A percentile compares a stretch with the other conserved stretches of the same genome.
phyloP scores from a whole-genome alignment of 2,113 vertebrate genomes.

The Sitta europaea region DNA sequence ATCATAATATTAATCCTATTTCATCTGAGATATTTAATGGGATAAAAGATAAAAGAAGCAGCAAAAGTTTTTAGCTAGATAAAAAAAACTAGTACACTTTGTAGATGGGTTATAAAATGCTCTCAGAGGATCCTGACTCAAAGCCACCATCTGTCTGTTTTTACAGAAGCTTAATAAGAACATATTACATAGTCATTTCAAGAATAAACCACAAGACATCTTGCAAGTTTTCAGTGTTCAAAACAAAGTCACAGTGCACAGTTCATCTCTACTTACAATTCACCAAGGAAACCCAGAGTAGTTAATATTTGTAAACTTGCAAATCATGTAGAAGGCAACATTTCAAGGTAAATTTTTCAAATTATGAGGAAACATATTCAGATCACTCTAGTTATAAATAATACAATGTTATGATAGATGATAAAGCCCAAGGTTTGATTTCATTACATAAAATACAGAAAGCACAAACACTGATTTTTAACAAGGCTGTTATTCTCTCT shows the following conservation, averaged over 20 bases:
- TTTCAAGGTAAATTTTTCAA: background rate
- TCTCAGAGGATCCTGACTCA: conserved; percentile 10
- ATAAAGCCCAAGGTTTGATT: background rate
- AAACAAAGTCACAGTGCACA: background rate
- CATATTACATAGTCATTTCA: background rate
- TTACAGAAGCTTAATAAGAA: conserved; percentile 2
- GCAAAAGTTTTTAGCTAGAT: conserved; percentile 2
- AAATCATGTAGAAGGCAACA: background rate
- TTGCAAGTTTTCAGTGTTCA: background rate
- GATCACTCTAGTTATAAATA: background rate
- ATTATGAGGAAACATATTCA: background rate
- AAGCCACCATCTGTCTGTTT: background rate
- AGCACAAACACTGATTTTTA: background rate
- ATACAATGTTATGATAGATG: background rate
- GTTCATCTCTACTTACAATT: background rate
- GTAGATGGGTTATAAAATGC: conserved; percentile 23
- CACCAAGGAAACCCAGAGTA: background rate
- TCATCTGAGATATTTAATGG: conserved; percentile 22
- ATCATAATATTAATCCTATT: conserved; percentile 22
- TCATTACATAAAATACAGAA: background rate
- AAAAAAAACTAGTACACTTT: background rate
- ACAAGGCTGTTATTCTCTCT: background rate
- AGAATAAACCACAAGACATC: background rate
- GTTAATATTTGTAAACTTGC: background rate
- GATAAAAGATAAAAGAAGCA: conserved; percentile 24